Conservation (phyloP, 2,888 invertebrate genomes). For the Danaus chrysippus region DNA sequence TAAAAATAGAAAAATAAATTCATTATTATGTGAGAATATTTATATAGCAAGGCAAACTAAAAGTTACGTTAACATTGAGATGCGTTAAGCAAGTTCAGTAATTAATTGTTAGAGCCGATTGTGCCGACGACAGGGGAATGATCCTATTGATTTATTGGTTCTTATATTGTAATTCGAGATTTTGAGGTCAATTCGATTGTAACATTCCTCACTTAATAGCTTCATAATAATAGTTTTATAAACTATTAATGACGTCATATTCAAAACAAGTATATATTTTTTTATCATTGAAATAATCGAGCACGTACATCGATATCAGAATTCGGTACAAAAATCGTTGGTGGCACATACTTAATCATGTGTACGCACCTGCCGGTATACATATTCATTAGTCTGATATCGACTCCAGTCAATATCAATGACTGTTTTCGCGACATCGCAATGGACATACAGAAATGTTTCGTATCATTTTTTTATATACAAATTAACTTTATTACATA, state of each 20-base stretch:
- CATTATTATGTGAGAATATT: no score
- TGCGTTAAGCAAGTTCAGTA: constrained; percentile 38
- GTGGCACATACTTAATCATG: constrained; percentile 74
- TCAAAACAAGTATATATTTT: constrained; percentile 11
- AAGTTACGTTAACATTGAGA: constrained; percentile 3
- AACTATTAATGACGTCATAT: no score
- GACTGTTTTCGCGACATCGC: constrained; percentile 58
- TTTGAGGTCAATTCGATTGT: constrained; percentile 27
- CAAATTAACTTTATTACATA: background rate
- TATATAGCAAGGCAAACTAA: background rate
- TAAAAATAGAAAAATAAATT: background rate
- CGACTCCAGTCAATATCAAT: constrained; percentile 62
- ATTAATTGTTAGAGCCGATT: constrained; percentile 42
- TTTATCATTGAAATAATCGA: constrained; percentile 48
- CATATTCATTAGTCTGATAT: constrained; percentile 72
- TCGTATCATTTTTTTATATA: constrained; percentile 4
- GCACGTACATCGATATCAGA: constrained; percentile 52
- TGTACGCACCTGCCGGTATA: constrained; percentile 69
- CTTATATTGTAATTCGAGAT: constrained; percentile 33
- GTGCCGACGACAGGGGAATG: constrained; percentile 41
- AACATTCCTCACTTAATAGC: constrained; percentile 1
- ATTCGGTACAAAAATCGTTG: constrained; percentile 66
- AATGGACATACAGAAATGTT: constrained; percentile 26
- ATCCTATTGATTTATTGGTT: constrained; percentile 41
- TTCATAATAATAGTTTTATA: no score